Conservation (phyloP, 2,888 invertebrate species). For the Tridacna gigas region DNA sequence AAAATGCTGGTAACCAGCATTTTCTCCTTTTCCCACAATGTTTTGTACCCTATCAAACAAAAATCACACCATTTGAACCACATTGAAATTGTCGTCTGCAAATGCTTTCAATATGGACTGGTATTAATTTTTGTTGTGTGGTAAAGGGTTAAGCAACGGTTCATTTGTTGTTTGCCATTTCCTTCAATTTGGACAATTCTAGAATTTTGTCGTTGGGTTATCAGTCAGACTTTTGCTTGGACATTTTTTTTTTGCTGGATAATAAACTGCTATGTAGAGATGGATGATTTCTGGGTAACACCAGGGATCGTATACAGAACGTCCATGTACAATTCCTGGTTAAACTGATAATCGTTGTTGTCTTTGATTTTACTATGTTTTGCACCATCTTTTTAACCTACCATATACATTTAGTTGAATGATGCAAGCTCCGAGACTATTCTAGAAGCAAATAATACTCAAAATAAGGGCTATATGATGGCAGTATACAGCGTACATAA, state of each 20-base stretch:
- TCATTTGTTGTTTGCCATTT: too few relatives aligned
- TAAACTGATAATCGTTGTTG: too few relatives aligned
- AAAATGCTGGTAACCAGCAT: background rate
- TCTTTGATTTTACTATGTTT: too few relatives aligned
- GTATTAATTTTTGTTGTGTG: background rate
- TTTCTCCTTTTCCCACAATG: conserved; percentile 4
- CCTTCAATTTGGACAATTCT: too few relatives aligned
- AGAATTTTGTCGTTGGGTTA: background rate
- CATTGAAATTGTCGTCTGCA: background rate
- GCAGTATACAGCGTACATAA: background rate
- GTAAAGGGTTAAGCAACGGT: background rate
- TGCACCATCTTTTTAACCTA: too few relatives aligned
- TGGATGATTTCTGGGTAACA: too few relatives aligned
- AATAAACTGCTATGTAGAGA: background rate
- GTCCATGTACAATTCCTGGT: too few relatives aligned
- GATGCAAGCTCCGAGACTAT: too few relatives aligned
- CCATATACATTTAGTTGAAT: too few relatives aligned
- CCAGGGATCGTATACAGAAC: too few relatives aligned
- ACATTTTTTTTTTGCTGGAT: background rate
- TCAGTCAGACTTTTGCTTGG: background rate
- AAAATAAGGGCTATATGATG: background rate
- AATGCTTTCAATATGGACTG: background rate
- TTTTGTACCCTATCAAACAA: background rate
- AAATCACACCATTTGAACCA: background rate
- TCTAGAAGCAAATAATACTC: too few relatives aligned